Evolutionary conservation across 2,888 invertebrate species (phyloP), one percentile per base, ranked within the genome.

Genomic region (Dromius quadrimaculatus): DNA sequence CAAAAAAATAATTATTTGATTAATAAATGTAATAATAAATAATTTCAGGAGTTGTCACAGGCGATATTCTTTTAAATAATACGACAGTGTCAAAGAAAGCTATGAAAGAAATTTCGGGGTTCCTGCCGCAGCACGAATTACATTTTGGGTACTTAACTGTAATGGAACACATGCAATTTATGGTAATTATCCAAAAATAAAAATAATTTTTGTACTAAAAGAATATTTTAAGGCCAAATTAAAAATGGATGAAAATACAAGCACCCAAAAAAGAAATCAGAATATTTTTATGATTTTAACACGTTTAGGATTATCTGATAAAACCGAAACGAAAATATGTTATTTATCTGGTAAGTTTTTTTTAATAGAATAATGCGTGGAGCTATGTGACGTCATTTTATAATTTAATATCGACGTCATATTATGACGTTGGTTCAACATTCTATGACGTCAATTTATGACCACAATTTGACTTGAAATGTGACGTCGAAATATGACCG

Each of bases 41-140:
- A 8, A 15, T 54, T 71, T n/a, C n/a, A 83, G 83, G 89, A 71
- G 86, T 88, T 59, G 82, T 88, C 76, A 85, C 85, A 2, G 92
- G 92, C 9, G 89, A 91, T 77, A 85, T 92, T 72, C 86, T 90
- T 81, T 84, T 92, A 62, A 92, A 92, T 78, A 92, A 91, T 3
- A 82, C 87, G 73, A 78, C 86, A 45, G 86, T 91, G 57, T 86
- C 88, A 9, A 86, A 87, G 43, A 85, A 87, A 75, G 85, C 89
- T 61, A 90, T 93, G 83, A 86, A 91, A 74, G 87, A 88, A 76
- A 88, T 94, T 74, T 93, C 94, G 1, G 92, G 92, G 72, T 95
- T 94, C 82, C 89, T 95, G 45, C 94, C 94, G 3, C 95, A 96
- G 80, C 89, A 92, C 74, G 94, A 95, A 82, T 84, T 94, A 75